phyloP scores from a whole-genome alignment of 2,888 invertebrate genomes.

The Cynaeus angustus region DNA sequence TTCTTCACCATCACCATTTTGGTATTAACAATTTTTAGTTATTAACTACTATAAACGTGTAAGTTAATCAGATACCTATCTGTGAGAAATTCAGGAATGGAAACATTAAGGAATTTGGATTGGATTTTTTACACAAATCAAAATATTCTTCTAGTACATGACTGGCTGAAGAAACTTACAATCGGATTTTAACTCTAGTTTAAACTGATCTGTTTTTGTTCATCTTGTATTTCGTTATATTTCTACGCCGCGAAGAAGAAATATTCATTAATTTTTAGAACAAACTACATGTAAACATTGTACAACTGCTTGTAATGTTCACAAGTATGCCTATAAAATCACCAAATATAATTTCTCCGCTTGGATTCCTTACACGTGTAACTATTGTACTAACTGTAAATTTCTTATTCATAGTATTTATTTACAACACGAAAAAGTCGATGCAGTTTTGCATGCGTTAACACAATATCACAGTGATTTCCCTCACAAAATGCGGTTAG shows the following conservation, averaged over 20 bases:
- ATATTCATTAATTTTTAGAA: too few species aligned
- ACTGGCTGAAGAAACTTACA: too few species aligned
- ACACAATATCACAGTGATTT: slow-evolving; percentile 7
- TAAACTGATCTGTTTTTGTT: too few species aligned
- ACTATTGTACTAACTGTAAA: not conserved
- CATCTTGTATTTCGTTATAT: too few species aligned
- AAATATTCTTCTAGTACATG: too few species aligned
- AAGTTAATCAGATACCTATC: slow-evolving; percentile 63
- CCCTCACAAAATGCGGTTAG: slow-evolving; percentile 34
- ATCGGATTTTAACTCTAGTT: too few species aligned
- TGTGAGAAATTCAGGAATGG: slow-evolving; percentile 48
- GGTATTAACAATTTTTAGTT: slow-evolving; percentile 45
- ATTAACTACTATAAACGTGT: slow-evolving; percentile 50
- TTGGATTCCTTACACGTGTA: slow-evolving; percentile 3
- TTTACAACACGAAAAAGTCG: not conserved
- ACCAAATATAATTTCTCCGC: too few species aligned
- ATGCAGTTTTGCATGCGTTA: slow-evolving; percentile 20
- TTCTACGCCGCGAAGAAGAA: too few species aligned
- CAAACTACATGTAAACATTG: too few species aligned
- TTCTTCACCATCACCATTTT: slow-evolving; percentile 51
- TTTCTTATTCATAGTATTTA: too few species aligned
- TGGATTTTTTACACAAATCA: not conserved
- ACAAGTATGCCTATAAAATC: too few species aligned
- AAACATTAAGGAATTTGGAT: slow-evolving; percentile 29
- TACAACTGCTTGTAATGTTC: too few species aligned